Evolutionary conservation across 2,888 invertebrate genomes (phyloP).

Genomic region (Perithous albicinctus): DNA sequence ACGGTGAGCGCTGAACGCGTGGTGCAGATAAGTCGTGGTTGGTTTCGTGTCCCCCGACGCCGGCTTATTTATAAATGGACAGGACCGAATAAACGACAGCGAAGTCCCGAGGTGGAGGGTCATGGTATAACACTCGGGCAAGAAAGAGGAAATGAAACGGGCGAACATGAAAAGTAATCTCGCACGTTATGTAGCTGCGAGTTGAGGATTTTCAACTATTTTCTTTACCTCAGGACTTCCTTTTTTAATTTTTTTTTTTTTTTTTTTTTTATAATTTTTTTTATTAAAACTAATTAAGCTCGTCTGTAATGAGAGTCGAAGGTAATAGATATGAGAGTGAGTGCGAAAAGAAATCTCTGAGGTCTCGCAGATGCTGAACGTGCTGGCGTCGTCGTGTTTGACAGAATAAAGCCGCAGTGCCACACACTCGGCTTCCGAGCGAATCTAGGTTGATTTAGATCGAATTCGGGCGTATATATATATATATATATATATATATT

Average conservation of each 20-base stretch:
- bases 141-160: conserved; percentile 45
- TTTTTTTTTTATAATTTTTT: no score
- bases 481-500: conserved; percentile 13
- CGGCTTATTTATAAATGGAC: conserved; percentile 68
- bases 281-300: not conserved
- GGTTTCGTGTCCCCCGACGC: conserved; percentile 14
- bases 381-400: conserved; percentile 62
- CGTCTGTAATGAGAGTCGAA: not conserved
- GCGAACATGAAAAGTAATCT: conserved; percentile 30
- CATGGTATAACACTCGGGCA: conserved; percentile 31
- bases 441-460: conserved; percentile 75
- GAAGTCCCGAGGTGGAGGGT: conserved; percentile 9
- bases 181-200: not conserved
- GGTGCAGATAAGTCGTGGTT: conserved; percentile 41
- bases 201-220: not conserved
- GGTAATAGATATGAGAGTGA: conserved; percentile 21
- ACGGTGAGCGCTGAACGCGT: conserved; percentile 13
- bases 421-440: conserved; percentile 51
- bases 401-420: conserved; percentile 47
- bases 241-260: not conserved
- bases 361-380: conserved; percentile 2
- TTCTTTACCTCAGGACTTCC: no score
- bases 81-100: conserved; percentile 40
- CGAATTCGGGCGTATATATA: conserved; percentile 65
- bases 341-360: conserved; percentile 16